Base-by-base conservation (phyloP, 2,797 vertebrate species). In the Apogon hyalosoma region DNA sequence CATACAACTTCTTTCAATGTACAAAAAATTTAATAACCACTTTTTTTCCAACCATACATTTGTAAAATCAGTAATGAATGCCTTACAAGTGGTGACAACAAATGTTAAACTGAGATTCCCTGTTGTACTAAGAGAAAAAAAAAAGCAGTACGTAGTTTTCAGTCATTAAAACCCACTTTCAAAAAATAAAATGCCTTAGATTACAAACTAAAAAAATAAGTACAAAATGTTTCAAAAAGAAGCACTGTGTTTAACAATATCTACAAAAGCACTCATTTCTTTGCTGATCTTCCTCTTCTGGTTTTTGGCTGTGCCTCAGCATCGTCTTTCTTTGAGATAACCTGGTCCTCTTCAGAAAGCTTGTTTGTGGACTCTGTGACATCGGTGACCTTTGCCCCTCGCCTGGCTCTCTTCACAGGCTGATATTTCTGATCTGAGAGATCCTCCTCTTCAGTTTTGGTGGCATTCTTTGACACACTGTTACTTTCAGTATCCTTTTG, bases 231-330 rank as follows among this genome's bases (percentile, higher is more conserved):
- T 19, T 40, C 33, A 51, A 48, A 75, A 7, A 7, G 7, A 38
- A 61, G 73, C 1, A 31, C 16, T 12, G 28, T 3, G 9, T 43
- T 71, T 50, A 64, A 61, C 38, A 60, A 28, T 50, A 82, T 77
- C 43, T 45, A 79, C 60, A 87, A 46, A 55, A 6, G 8, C 8
- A 43, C 42, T 76, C 66, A 90, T 80, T 92, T 92, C 58, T 80
- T 93, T 7, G 66, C 80, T 0, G 68, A 6, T 88, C 90, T 90
- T 33, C 90, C 90, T 85, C 82, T 87, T 9, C 87, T 57, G 12
- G 75, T 65, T 83, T 85, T 91, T 1, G 77, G 61, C 48, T 51
- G 79, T 0, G 36, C 21, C 56, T 86, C 83, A 15, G 48, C 42
- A 40, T 57, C 50, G 47, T 11, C 48, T 56, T 70, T 28, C 33